Evolutionary conservation across 1,140 invertebrate genomes (phyloP).

Genomic region (Aphidius ervi): DNA sequence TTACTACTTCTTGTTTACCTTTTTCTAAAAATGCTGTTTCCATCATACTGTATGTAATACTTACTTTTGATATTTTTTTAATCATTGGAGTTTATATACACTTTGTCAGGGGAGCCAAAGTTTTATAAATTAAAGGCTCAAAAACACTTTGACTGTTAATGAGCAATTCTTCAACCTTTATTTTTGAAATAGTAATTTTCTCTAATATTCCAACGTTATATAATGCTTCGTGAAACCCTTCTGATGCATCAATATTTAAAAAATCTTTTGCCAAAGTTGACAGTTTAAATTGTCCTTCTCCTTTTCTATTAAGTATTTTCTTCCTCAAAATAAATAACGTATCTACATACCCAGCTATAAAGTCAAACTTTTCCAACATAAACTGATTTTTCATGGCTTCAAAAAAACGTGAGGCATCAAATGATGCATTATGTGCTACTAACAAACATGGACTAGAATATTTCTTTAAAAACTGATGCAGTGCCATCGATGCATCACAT

Average conservation of each 20-base stretch:
- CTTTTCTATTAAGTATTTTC: conserved; percentile 18
- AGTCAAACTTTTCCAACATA: conserved; percentile 16
- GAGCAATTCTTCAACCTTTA: conserved; percentile 16
- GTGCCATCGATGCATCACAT: conserved; percentile 14
- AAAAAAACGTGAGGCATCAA: conserved; percentile 19
- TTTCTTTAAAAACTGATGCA: conserved; percentile 17
- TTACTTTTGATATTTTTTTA: conserved; percentile 21
- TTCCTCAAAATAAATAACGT: conserved; percentile 18
- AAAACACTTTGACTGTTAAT: conserved; percentile 11
- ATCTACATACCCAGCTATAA: conserved; percentile 22
- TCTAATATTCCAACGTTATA: conserved; percentile 27
- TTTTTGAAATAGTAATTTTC: conserved; percentile 11
- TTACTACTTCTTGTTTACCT: conserved; percentile 14
- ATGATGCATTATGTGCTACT: conserved; percentile 22
- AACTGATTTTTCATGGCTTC: conserved; percentile 6
- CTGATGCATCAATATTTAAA: conserved; percentile 11
- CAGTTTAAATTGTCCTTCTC: conserved; percentile 15
- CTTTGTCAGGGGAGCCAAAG: conserved; percentile 13
- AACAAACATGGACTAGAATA: conserved; percentile 19
- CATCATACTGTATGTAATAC: conserved; percentile 12
- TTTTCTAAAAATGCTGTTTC: conserved; percentile 11
- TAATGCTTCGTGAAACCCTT: conserved; percentile 24
- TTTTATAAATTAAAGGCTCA: conserved; percentile 4
- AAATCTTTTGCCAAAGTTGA: conserved; percentile 18
- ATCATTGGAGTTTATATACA: conserved; percentile 21